These are phyloP conservation scores for Fulmarus glacialis DNA, from an alignment of 2,113 vertebrate species.

Conservation along the genomic window DNA sequence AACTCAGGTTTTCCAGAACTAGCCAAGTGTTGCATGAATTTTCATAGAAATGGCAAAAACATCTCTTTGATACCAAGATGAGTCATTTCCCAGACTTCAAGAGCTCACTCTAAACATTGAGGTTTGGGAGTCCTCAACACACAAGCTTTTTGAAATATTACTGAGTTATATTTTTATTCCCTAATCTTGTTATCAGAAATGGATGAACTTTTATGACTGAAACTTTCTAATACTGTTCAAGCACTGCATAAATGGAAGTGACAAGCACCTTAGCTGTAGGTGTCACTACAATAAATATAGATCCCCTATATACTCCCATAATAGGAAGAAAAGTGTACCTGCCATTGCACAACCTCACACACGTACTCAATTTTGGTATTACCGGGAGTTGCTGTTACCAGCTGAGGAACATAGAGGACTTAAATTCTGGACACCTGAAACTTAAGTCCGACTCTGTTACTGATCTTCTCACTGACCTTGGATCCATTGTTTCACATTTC, in stretches of 20 bases:
- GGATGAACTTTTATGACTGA: neutral
- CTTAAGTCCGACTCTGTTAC: neutral
- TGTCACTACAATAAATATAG: neutral
- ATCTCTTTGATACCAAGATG: neutral
- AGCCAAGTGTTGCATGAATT: neutral
- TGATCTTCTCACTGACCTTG: neutral
- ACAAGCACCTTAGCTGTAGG: neutral
- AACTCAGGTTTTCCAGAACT: neutral
- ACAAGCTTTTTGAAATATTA: neutral
- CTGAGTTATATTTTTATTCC: neutral
- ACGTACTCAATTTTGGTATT: neutral
- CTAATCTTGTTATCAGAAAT: neutral
- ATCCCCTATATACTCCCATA: neutral
- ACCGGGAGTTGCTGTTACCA: neutral
- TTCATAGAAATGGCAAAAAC: neutral
- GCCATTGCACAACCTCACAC: neutral
- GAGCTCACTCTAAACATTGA: neutral
- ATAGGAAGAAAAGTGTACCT: neutral
- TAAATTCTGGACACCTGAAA: neutral
- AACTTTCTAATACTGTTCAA: neutral
- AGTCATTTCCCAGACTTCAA: neutral
- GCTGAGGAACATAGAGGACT: neutral
- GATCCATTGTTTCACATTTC: neutral
- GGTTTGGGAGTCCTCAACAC: neutral
- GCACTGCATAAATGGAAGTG: neutral